Evolutionary conservation across 2,888 invertebrate species (phyloP), one percentile per base, ranked within the genome.

Genomic region (Oxyteleia sp.): DNA sequence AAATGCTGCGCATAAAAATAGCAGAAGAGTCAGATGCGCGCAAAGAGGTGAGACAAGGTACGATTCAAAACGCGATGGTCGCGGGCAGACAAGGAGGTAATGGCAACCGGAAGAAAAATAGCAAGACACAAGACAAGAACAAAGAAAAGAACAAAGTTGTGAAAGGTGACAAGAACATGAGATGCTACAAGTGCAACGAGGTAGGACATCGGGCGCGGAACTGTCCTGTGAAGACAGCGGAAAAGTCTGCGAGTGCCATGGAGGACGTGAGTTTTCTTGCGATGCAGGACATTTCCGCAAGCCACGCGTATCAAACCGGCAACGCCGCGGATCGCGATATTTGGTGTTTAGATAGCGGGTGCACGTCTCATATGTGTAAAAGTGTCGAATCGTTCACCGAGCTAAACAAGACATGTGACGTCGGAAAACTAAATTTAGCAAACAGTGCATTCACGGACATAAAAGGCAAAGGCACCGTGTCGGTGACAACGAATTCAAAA

Each of bases 301-400:
- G 23, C n/a, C 23, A 23, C 49, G 49, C 49, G 49, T 23, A 23
- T 29, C 13, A 13, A 7, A 15, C 7, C 38, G 38, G 38, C 2
- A 7, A 32, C 32, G 10, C 7, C 49, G 20, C 53, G 49, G 32
- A 66, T 20, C 10, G 38, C 23, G 47, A 57, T 16, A 45, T 2
- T 13, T 82, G 82, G 78, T 79, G 78, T 16, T n/a, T 82, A 0
- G 78, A 82, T 16, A 82, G 82, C 26, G 81, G 74, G 7, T 66
- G 51, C 16, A 49, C 71, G n/a, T 38, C 38, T 1, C 38, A 38
- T 38, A 38, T 38, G 38, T 38, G 38, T n/a, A 38, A 38, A 38
- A 47, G 63, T 20, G 20, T 76, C 5, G 13, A 66, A 23, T 55
- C 35, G 23, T 82, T 82, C 32, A 20, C 38, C 7, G 32, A 74